phyloP scores from a whole-genome alignment of 1,140 invertebrate genomes.

The Dinothrombium tinctorium region DNA sequence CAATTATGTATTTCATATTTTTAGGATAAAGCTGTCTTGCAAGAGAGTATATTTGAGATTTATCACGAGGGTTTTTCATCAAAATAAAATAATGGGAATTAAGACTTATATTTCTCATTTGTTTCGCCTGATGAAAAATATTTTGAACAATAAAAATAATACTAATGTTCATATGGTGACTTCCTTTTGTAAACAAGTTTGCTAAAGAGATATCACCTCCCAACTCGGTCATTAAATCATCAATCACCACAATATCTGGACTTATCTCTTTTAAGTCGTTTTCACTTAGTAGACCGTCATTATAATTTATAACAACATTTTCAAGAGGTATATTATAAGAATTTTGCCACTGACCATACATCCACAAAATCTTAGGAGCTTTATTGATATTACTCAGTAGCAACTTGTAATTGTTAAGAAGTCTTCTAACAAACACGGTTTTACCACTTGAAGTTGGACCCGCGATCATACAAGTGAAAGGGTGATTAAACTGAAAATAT shows the following conservation, averaged over 20 bases:
- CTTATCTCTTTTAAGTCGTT: not conserved
- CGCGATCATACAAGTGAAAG: no score
- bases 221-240: constrained; percentile 22
- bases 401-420: not conserved
- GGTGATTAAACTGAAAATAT: no score
- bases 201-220: constrained; percentile 17
- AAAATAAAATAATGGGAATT: constrained; percentile 21
- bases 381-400: not conserved
- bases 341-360: constrained; percentile 2
- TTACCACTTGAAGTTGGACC: not conserved
- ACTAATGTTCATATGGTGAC: constrained; percentile 21
- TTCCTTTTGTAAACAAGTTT: constrained; percentile 22
- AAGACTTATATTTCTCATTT: constrained; percentile 20
- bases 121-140: constrained; percentile 21
- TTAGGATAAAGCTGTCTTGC: constrained; percentile 19
- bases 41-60: constrained; percentile 20
- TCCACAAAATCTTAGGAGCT: not conserved
- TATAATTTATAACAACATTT: not conserved
- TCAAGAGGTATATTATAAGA: not conserved
- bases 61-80: constrained; percentile 23
- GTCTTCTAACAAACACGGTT: not conserved
- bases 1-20: constrained; percentile 20
- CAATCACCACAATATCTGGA: constrained; percentile 17
- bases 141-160: constrained; percentile 24
- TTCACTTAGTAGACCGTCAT: not conserved